Evolutionary conservation across 2,113 vertebrate species (phyloP), one percentile per base, ranked within the genome.

Genomic region (Cisticola juncidis): DNA sequence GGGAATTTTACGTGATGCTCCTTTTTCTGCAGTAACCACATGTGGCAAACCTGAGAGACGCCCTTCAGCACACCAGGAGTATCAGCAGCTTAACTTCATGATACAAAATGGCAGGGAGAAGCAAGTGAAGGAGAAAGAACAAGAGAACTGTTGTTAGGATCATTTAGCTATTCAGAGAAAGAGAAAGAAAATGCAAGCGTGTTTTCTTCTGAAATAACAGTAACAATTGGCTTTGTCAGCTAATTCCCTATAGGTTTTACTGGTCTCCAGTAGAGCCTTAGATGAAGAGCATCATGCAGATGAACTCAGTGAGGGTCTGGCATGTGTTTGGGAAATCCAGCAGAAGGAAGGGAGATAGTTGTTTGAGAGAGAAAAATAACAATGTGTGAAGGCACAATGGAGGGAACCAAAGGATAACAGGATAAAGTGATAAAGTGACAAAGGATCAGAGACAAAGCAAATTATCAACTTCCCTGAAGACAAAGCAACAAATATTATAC

Each of bases 141-240:
- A 86, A 78, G 72, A 78, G 80, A 91, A 91, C 47, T 86, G 60
- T 91, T 79, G 83, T 95, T 83, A 91, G 64, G 38, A 94, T 65
- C 38, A 40, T 79, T 92, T 66, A 92, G 92, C 77, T 88, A 81
- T 83, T 93, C 76, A 90, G 76, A 93, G 92, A 96, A 85, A 96
- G 70, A 89, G 82, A 88, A 88, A 86, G 85, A 96, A 94, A 94
- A 94, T 5, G 28, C 54, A 93, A 88, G 88, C 58, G 5, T 88
- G 61, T 91, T 94, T 92, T 85, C 93, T 82, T 87, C 88, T 76
- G 82, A 90, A 92, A 81, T 82, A 94, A 92, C 77, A 92, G 31
- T 71, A 92, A 94, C 90, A 94, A 96, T 74, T 95, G 93, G 51
- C 90, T 97, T 86, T 90, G 88, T 94, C 94, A 90, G 48, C 76